Evolutionary conservation across 2,113 vertebrate species (phyloP), one percentile per base, ranked within the genome.

Genomic region (Bos javanicus): DNA sequence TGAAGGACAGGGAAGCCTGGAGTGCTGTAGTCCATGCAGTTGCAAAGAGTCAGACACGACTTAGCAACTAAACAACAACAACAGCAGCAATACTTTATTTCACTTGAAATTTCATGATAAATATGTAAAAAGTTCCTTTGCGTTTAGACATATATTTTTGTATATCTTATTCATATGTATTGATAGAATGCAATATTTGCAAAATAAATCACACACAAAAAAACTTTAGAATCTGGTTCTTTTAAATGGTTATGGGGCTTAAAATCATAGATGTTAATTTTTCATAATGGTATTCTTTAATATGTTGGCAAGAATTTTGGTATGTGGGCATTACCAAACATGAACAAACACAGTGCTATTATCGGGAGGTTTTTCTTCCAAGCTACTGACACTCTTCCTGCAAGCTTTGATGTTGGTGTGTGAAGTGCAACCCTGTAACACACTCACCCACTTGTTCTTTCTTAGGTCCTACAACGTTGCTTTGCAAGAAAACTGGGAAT

Each of bases 101-200:
- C 10, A 81, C 52, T 92, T 81, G 43, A 88, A 80, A 59, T 25
- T 48, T 80, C 90, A 91, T 76, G 84, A 84, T 33, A 67, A 84
- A 78, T 78, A 67, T 7, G 39, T 67, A 50, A 88, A 64, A 48
- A 88, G 21, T 78, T 78, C 21, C 64, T 94, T 83, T 71, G 30
- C 36, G 39, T 80, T 83, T 85, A 67, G 33, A 60, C 12, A 26
- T 46, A 43, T 50, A 23, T 95, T 52, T 91, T 78, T 52, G 17
- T 80, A 46, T n/a, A 23, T 14, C 28, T 59, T 80, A 54, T 39
- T 57, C 30, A 81, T 80, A 8, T 74, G 67, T 46, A 52, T 87
- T 76, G 56, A 5, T 48, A 94, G 54, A 92, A 85, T 86, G 16
- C 83, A 88, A 46, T 64, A 91, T 84, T 78, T 87, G 15, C 28